Evolutionary conservation across 2,888 invertebrate species (phyloP).

Genomic region (Linnaemya vulpina): DNA sequence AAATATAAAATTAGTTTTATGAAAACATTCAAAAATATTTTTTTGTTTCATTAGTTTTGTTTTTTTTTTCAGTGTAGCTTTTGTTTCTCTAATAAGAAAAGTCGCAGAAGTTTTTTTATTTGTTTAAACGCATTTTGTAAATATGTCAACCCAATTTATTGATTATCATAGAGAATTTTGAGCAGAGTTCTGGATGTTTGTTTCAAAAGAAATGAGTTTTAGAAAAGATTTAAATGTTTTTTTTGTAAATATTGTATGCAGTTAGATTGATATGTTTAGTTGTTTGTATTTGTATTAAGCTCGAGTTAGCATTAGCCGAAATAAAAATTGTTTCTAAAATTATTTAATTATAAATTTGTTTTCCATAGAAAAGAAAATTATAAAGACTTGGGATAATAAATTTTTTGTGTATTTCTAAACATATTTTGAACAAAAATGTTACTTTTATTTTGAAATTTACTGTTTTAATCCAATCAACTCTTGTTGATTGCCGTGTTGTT

Average conservation of each 20-base stretch:
- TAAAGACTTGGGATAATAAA: too few species aligned
- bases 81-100: not conserved
- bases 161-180: conserved; percentile 52
- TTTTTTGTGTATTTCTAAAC: too few species aligned
- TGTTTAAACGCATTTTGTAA: conserved; percentile 26
- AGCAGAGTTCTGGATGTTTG: conserved; percentile 7
- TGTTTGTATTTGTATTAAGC: conserved; percentile 52
- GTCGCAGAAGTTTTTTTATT: not conserved
- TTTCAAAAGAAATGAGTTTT: conserved; percentile 3
- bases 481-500: too few species aligned
- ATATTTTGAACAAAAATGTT: too few species aligned
- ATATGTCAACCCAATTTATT: conserved; percentile 49
- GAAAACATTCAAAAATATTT: conserved; percentile 47
- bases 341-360: not conserved
- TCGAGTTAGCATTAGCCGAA: conserved; percentile 28
- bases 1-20: conserved; percentile 56
- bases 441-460: too few species aligned
- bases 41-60: conserved; percentile 11
- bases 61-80: conserved; percentile 35
- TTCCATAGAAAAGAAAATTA: too few species aligned
- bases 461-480: too few species aligned
- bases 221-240: conserved; percentile 14
- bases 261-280: conserved; percentile 62
- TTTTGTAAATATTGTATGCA: conserved; percentile 30
- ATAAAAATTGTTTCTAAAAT: conserved; percentile 8